A percentile compares a stretch with the other conserved stretches of the same genome.
Evolutionary conservation across 1,140 invertebrate species (phyloP).

Genomic region (Proales similis): DNA sequence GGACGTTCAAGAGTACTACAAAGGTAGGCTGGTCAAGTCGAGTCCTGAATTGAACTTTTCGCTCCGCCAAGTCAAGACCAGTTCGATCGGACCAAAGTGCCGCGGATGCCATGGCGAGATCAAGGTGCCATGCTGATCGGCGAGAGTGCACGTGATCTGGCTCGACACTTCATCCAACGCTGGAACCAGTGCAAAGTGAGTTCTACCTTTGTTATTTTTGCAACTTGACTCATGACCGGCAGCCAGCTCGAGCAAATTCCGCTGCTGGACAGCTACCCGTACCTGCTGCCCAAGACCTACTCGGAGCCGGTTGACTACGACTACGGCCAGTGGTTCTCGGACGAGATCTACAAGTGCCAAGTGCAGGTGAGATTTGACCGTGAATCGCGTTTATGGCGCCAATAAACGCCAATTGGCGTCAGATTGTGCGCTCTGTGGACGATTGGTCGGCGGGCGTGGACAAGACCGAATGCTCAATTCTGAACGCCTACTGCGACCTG

Average conservation of each 20-base stretch:
- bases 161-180: constrained; percentile 89
- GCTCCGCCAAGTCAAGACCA: too few relatives aligned
- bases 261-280: constrained; percentile 30
- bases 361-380: constrained; percentile 16
- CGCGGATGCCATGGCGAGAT: constrained; percentile 97
- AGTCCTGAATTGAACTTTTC: not conserved
- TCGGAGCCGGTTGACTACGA: not conserved
- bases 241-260: constrained; percentile 29
- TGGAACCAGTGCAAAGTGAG: constrained; percentile 69
- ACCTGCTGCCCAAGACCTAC: constrained; percentile 67
- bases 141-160: constrained; percentile 75
- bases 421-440: constrained; percentile 78
- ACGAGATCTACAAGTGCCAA: constrained; percentile 3
- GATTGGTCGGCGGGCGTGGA: constrained; percentile 83
- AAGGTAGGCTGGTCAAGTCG: too few relatives aligned
- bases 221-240: not conserved
- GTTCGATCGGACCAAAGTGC: constrained; percentile 68
- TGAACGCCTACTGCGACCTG: constrained; percentile 82
- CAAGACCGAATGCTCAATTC: constrained; percentile 78
- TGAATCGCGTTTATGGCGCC: not conserved
- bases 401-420: constrained; percentile 24
- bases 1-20: constrained; percentile 71
- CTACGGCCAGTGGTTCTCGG: not conserved
- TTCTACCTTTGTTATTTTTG: not conserved
- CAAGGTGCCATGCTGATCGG: constrained; percentile 77